Base-by-base conservation (phyloP, 35 echinoderm and acorn worm genomes). In the Acanthaster planci region DNA sequence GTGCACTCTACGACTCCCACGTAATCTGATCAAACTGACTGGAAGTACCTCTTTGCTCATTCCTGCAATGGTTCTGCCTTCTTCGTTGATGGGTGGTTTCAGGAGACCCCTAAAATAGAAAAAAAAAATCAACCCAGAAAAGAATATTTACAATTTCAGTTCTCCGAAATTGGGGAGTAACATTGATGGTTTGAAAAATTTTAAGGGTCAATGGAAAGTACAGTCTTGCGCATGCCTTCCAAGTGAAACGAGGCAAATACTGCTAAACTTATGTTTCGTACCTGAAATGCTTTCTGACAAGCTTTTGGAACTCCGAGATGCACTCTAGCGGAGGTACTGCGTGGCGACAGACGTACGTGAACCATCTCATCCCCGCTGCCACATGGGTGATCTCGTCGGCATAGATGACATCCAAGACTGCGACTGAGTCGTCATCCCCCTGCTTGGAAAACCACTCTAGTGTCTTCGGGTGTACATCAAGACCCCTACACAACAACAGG, bases 381-480 rank as follows among this genome's bases (percentile, higher is more conserved):
- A 96, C 93, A 55, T 96, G 93, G 9, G 93, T 97, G 27, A 97
- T 97, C 34, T 97, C 93, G 89, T 97, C 93, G 0, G 77, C 86
- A 78, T 97, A 97, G 38, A 97, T 97, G 19, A 89, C 77, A 14
- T 97, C 93, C 27, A 97, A 60, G 53, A 97, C 67, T 19, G 84
- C 56, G 37, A 97, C 89, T 14, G 89, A 92, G 17, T 89, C 90
- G 4, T 40, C 52, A 31, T 97, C 93, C 10, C 64, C 22, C 76
- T 97, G 93, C 19, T 83, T 84, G 34, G 40, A 37, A 83, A 97
- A 97, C 37, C 93, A 51, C 51, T 90, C 86, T 51, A 86, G 93
- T 5, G 89, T 97, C 36, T 89, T 88, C 0, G 93, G 93, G 83
- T 97, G 93, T 1, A 97, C 93, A 83, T 97, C 93, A 58, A 97